Conservation (phyloP, 2,888 invertebrate species). For the Cartodere bifasciata region DNA sequence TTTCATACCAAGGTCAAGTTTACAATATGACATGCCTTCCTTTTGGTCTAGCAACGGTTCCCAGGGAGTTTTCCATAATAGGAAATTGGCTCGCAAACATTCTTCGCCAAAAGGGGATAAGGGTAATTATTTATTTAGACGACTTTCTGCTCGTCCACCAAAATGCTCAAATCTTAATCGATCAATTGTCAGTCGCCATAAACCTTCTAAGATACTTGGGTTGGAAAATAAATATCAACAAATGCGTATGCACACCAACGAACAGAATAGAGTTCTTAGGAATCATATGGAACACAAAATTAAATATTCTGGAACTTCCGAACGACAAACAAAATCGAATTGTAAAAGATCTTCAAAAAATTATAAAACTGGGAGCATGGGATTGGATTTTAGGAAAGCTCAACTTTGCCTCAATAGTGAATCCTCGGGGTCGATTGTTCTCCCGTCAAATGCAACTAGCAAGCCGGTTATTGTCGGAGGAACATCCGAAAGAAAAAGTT, state of each 20-base stretch:
- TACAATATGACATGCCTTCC: slow-evolving; percentile 15
- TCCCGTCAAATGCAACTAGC: slow-evolving; percentile 7
- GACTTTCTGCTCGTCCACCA: slow-evolving; percentile 11
- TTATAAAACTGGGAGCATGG: neutral
- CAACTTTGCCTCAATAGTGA: slow-evolving; percentile 1
- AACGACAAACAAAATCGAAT: slow-evolving; percentile 5
- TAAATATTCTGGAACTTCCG: slow-evolving; percentile 4
- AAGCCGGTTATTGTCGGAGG: neutral
- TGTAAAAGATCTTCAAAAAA: neutral
- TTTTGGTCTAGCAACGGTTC: slow-evolving; percentile 12
- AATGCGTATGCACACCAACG: slow-evolving; percentile 10
- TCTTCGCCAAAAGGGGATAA: slow-evolving; percentile 7
- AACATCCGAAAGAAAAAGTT: neutral
- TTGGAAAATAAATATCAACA: slow-evolving; percentile 13
- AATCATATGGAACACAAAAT: slow-evolving; percentile 12
- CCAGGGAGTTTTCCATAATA: slow-evolving; percentile 10
- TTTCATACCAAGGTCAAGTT: slow-evolving; percentile 4
- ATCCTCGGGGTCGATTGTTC: slow-evolving; percentile 1
- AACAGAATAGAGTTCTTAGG: slow-evolving; percentile 11
- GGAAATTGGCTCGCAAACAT: slow-evolving; percentile 10
- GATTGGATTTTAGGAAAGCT: neutral
- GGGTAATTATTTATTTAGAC: slow-evolving; percentile 10
- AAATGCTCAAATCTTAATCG: slow-evolving; percentile 4
- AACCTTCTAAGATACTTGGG: slow-evolving; percentile 10
- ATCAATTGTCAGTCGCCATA: slow-evolving; percentile 5